Conservation (phyloP, 2,113 vertebrate genomes). For the Eptesicus fuscus region DNA sequence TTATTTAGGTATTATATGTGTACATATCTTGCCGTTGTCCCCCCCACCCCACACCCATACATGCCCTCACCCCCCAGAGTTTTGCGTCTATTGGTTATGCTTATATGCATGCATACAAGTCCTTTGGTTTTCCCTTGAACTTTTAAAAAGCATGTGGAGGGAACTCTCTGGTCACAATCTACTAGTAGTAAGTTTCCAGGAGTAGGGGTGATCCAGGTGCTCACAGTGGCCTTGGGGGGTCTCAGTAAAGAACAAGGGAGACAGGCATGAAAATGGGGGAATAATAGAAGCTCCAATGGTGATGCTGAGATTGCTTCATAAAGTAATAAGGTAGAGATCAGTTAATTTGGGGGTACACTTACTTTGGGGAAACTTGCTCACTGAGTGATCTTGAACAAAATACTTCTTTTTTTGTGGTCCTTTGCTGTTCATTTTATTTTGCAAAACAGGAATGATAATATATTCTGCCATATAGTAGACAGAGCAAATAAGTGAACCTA, state of each 20-base stretch:
- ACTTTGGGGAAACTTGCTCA: neutral
- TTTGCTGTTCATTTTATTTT: neutral
- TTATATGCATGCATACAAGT: no score
- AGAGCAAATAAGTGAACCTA: neutral
- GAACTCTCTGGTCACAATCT: neutral
- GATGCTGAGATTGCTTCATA: neutral
- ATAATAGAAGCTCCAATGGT: neutral
- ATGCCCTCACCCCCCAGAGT: no score
- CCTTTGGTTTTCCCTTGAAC: neutral
- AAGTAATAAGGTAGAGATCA: neutral
- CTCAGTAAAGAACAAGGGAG: neutral
- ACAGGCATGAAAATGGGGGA: neutral
- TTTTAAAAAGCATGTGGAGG: neutral
- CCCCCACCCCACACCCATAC: no score
- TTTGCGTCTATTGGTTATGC: no score
- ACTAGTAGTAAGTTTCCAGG: neutral
- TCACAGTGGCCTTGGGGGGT: neutral
- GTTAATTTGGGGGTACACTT: neutral
- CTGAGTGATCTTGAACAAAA: neutral
- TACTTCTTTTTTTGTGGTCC: neutral
- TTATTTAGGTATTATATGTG: no score
- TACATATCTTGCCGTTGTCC: no score
- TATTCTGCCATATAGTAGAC: neutral
- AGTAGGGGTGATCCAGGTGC: neutral
- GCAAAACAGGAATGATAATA: neutral